These are phyloP conservation scores for Mycogona germanica DNA, from an alignment of 2,888 invertebrate genomes.

Conservation along the genomic window DNA sequence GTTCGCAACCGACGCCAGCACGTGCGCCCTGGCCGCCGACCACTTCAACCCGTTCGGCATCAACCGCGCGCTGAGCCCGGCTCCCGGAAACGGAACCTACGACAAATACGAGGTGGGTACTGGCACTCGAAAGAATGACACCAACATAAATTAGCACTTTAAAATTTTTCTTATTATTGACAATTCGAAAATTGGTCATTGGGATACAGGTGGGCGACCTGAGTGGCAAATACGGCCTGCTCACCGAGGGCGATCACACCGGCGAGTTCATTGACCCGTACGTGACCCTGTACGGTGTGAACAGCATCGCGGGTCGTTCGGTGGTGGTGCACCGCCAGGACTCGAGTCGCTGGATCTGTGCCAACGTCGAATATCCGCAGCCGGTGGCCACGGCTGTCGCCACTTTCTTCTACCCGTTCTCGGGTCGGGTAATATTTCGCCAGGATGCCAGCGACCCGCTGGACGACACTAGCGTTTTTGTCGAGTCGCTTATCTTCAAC, in stretches of 20 bases:
- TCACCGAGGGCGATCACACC: slow-evolving; percentile 22
- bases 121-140: too few relatives aligned
- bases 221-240: slow-evolving; percentile 56
- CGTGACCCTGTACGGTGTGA: slow-evolving; percentile 63
- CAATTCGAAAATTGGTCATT: too few relatives aligned
- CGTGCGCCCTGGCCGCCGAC: slow-evolving; percentile 55
- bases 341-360: slow-evolving; percentile 36
- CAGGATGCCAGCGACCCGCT: slow-evolving; percentile 67
- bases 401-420: slow-evolving; percentile 72
- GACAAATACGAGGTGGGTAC: slow-evolving; percentile 80
- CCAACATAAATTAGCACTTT: too few relatives aligned
- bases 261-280: slow-evolving; percentile 49
- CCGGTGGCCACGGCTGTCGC: slow-evolving; percentile 64
- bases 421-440: slow-evolving; percentile 61
- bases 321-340: slow-evolving; percentile 53
- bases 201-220: too few relatives aligned
- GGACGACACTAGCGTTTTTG: slow-evolving; percentile 70
- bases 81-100: slow-evolving; percentile 53
- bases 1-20: slow-evolving; percentile 24
- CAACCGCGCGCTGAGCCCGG: slow-evolving; percentile 35
- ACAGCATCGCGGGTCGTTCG: slow-evolving; percentile 68
- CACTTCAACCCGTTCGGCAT: slow-evolving; percentile 59
- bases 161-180: too few relatives aligned
- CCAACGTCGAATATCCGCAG: slow-evolving; percentile 35
- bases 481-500: slow-evolving; percentile 74